Evolutionary conservation across 1,140 invertebrate species (phyloP).

Genomic region (Drosophila obscura): DNA sequence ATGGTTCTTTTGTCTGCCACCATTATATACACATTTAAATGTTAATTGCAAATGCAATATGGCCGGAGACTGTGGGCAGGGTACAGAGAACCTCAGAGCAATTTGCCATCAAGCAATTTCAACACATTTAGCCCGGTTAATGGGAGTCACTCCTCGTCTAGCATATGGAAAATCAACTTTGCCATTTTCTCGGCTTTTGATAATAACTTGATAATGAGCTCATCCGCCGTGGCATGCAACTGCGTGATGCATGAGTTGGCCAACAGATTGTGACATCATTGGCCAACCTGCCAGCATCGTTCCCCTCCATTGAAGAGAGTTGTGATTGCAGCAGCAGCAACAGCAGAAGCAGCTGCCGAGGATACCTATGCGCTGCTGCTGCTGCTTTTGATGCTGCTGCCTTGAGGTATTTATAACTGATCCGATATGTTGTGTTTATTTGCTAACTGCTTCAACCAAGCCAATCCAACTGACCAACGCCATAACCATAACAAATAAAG

Average conservation of each 20-base stretch:
- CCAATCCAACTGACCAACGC: slow-evolving; percentile 13
- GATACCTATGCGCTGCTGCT: not conserved
- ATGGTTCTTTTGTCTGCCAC: slow-evolving; percentile 56
- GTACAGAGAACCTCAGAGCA: slow-evolving; percentile 36
- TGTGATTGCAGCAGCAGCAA: no score
- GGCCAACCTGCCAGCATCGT: slow-evolving; percentile 7
- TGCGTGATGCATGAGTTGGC: slow-evolving; percentile 59
- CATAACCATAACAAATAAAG: slow-evolving; percentile 9
- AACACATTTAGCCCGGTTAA: slow-evolving; percentile 40
- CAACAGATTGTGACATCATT: slow-evolving; percentile 66
- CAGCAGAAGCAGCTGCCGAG: no score
- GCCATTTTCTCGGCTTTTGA: slow-evolving; percentile 55
- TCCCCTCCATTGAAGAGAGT: slow-evolving; percentile 7
- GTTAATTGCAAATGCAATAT: slow-evolving; percentile 65
- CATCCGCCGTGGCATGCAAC: slow-evolving; percentile 49
- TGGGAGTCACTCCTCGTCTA: slow-evolving; percentile 25
- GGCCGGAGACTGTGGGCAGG: slow-evolving; percentile 33
- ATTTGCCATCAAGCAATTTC: slow-evolving; percentile 69
- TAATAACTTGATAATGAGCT: slow-evolving; percentile 76
- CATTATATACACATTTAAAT: slow-evolving; percentile 69
- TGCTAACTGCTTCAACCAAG: slow-evolving; percentile 59
- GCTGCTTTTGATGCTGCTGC: slow-evolving; percentile 10
- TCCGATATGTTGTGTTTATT: slow-evolving; percentile 50
- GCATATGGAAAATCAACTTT: slow-evolving; percentile 40
- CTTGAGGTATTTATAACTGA: slow-evolving; percentile 64